Evolutionary conservation across 2,113 vertebrate species (phyloP).

Genomic region (Corapipo altera): DNA sequence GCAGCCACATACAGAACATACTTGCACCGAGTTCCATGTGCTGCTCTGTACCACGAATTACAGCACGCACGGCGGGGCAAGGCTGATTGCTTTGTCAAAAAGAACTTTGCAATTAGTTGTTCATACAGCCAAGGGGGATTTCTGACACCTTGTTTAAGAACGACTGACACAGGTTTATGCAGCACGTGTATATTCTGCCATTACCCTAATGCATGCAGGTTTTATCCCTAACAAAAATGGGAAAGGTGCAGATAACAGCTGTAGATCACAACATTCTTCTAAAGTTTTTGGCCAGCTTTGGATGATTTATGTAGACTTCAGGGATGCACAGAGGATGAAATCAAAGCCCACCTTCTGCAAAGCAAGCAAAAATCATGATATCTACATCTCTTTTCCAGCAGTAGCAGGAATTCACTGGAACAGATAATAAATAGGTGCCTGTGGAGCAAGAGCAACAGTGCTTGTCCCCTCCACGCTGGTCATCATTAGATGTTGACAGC

Average conservation of each 20-base stretch:
- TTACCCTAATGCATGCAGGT: background rate
- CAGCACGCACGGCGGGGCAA: background rate
- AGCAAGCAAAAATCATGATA: background rate
- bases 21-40: background rate
- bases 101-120: background rate
- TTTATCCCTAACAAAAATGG: background rate
- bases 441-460: background rate
- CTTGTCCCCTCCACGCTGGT: background rate
- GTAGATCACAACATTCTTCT: background rate
- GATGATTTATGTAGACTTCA: background rate
- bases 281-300: background rate
- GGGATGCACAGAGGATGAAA: background rate
- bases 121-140: background rate
- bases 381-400: background rate
- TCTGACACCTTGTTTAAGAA: background rate
- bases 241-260: background rate
- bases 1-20: conserved; percentile 55
- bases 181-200: background rate
- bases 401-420: background rate
- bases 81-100: background rate
- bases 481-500: background rate
- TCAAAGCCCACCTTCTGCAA: background rate
- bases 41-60: background rate
- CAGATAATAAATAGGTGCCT: background rate
- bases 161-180: background rate